Conservation (phyloP, 2,113 vertebrate species). For the Crotalus horridus region DNA sequence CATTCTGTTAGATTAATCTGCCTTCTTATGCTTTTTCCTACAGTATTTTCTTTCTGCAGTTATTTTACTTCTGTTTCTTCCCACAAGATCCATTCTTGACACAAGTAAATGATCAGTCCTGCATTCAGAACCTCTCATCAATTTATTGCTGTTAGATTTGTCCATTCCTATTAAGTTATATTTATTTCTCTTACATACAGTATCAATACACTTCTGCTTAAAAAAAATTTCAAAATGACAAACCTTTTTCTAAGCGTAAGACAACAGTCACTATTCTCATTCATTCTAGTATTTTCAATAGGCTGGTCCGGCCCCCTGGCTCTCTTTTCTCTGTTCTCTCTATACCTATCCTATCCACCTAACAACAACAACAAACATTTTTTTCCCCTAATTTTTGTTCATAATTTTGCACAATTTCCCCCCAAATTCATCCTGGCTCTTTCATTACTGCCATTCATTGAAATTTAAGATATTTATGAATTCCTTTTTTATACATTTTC, state of each 20-base stretch:
- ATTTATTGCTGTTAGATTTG: neutral
- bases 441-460: neutral
- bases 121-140: neutral
- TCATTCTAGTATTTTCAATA: neutral
- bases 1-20: neutral
- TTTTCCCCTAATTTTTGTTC: neutral
- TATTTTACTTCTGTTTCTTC: neutral
- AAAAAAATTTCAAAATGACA: neutral
- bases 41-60: neutral
- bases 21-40: neutral
- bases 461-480: neutral
- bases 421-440: neutral
- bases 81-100: neutral
- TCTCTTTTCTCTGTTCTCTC: neutral
- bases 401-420: neutral
- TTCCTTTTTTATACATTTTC: neutral
- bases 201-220: neutral
- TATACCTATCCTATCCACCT: neutral
- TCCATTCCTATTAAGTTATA: neutral
- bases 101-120: neutral
- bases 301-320: neutral
- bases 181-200: neutral
- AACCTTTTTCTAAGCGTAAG: neutral
- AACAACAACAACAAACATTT: neutral
- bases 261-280: neutral